phyloP scores from a whole-genome alignment of 1,140 invertebrate species.

The Leucophenga varia region DNA sequence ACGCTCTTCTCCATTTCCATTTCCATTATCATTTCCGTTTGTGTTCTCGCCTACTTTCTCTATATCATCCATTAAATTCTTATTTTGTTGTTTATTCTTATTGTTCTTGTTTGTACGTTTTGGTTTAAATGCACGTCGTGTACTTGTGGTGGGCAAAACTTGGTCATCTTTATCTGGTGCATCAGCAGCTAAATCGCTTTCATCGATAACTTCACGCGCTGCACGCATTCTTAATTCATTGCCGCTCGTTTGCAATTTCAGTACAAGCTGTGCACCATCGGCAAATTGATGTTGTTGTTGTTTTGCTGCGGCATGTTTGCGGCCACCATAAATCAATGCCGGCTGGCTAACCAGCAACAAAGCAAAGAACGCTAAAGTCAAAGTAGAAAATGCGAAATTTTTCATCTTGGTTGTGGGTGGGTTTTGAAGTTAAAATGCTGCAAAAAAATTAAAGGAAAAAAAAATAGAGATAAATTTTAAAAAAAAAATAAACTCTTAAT shows the following conservation, averaged over 20 bases:
- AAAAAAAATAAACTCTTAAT: conserved; percentile 15
- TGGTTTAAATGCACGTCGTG: not conserved
- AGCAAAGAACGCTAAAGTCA: conserved; percentile 13
- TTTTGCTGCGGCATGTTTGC: conserved; percentile 7
- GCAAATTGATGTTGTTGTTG: conserved; percentile 6
- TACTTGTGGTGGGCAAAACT: not conserved
- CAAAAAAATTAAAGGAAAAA: not conserved
- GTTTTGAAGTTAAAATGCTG: conserved; percentile 27
- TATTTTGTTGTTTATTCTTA: conserved; percentile 29
- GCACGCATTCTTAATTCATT: conserved; percentile 22
- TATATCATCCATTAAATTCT: conserved; percentile 21
- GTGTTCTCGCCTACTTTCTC: conserved; percentile 7
- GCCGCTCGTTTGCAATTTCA: conserved; percentile 28
- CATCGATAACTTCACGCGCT: conserved; percentile 20
- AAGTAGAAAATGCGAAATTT: too few relatives aligned
- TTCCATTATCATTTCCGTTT: not conserved
- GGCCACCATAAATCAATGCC: conserved; percentile 25
- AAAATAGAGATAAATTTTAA: conserved; percentile 9
- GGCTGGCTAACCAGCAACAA: conserved; percentile 24
- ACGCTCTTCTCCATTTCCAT: too few relatives aligned
- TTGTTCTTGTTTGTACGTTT: conserved; percentile 27
- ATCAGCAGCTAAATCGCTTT: not conserved
- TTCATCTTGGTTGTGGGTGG: conserved; percentile 8
- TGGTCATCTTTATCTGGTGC: too few relatives aligned
- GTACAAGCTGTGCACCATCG: conserved; percentile 27